Percentiles rank a stretch among this genome's conserved stretches.
Evolutionary conservation across 2,888 invertebrate species (phyloP).

Genomic region (Caenorhabditis afra): DNA sequence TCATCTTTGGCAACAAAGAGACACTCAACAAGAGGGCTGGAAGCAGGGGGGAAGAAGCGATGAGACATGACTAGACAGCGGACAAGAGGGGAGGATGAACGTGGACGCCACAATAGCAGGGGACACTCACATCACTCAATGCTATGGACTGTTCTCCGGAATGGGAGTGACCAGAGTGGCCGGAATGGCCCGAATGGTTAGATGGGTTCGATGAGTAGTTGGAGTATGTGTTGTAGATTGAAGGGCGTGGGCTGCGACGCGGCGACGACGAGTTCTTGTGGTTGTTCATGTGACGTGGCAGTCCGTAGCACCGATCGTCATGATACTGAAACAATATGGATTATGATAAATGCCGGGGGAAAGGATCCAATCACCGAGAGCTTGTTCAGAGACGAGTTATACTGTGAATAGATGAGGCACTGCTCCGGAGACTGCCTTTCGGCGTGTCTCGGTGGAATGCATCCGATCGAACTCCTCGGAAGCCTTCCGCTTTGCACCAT

Average conservation of each 20-base stretch:
- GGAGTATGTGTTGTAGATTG: constrained; percentile 54
- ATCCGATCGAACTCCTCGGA: constrained; percentile 53
- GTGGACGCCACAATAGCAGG: constrained; percentile 57
- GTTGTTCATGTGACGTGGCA: constrained; percentile 57
- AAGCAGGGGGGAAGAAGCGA: not conserved
- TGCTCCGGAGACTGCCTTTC: constrained; percentile 51
- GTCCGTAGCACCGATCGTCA: constrained; percentile 45
- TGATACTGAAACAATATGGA: constrained; percentile 35
- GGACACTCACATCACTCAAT: constrained; percentile 60
- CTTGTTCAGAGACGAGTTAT: constrained; percentile 65
- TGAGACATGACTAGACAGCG: constrained; percentile 31
- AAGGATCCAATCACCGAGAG: constrained; percentile 62
- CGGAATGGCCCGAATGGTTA: constrained; percentile 53
- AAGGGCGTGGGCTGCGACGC: constrained; percentile 49
- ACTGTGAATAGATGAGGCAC: constrained; percentile 69
- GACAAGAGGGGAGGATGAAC: constrained; percentile 47
- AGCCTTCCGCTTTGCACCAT: constrained; percentile 43
- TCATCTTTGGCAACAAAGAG: constrained; percentile 26
- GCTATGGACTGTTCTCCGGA: constrained; percentile 58
- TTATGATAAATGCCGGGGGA: not conserved
- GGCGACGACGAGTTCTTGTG: constrained; percentile 52
- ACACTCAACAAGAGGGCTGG: constrained; percentile 21
- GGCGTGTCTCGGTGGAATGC: constrained; percentile 48
- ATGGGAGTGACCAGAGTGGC: constrained; percentile 53
- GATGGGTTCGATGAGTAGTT: constrained; percentile 57